A percentile compares a stretch with the other conserved stretches of the same genome.
Conservation (phyloP, 2,797 vertebrate genomes). For the Trachops cirrhosus region DNA sequence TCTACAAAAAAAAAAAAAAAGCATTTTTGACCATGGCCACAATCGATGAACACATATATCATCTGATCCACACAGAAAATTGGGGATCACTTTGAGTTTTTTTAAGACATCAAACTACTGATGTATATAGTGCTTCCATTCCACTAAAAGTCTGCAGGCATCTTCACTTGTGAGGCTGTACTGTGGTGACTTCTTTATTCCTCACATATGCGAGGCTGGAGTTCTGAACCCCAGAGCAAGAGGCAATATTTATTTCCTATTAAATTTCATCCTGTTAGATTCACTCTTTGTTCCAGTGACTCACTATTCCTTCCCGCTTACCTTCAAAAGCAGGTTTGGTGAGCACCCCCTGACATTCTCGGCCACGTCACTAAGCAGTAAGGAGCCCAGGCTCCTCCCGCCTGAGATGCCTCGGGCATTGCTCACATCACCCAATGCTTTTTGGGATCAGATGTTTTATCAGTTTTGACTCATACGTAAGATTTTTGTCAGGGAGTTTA, state of each 20-base stretch:
- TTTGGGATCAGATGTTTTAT: background rate
- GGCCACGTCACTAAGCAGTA: background rate
- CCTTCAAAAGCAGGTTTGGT: slow-evolving; percentile 31
- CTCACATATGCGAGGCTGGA: background rate
- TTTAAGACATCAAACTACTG: background rate
- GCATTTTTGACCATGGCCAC: background rate
- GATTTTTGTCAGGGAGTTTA: background rate
- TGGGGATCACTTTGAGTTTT: background rate
- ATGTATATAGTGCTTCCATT: background rate
- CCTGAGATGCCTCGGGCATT: background rate
- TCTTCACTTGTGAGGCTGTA: background rate
- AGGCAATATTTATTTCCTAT: slow-evolving; percentile 3
- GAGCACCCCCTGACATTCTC: background rate
- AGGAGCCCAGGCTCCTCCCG: background rate
- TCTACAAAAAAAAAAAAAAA: background rate
- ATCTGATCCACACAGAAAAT: background rate
- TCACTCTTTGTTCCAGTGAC: background rate
- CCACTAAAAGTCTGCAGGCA: background rate
- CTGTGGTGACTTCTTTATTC: background rate
- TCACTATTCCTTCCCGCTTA: background rate
- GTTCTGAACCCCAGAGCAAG: slow-evolving; percentile 12
- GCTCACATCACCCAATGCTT: background rate
- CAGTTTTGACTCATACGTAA: background rate
- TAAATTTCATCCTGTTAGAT: background rate
- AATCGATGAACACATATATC: background rate